Base-by-base conservation (phyloP, 2,113 vertebrate species). In the Psittacus erithacus region DNA sequence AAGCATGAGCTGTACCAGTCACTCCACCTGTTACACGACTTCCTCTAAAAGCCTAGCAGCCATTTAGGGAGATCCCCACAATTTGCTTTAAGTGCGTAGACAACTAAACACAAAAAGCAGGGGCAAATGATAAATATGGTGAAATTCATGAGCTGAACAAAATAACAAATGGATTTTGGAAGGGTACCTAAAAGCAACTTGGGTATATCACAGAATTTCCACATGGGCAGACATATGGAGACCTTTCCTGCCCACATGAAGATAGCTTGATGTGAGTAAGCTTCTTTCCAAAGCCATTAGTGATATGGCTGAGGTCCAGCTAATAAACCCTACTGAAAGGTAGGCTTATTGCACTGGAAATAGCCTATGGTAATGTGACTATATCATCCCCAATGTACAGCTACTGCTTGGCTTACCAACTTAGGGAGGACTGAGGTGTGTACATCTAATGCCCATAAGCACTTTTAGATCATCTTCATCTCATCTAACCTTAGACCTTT, bases 181-280 rank as follows among this genome's bases (percentile, higher is more conserved):
- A 67, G 1, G 1, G 0, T 49, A 62, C 3, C 4, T 17, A 73
- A 53, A 77, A 71, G 17, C 2, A 1, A 3, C 15, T 84, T 52
- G 7, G 5, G 2, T 83, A 29, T 41, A 17, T 44, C 13, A 46
- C 17, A 59, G 19, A 31, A 65, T 67, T 70, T 77, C 28, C 33
- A 59, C 19, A 14, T 8, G 23, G 18, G 10, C 9, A 79, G 16
- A 17, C 71, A 14, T 68, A 6, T 5, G 8, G 0, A 10, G 10
- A 69, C 33, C 1, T 60, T 76, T 86, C 43, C 64, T 81, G 44
- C 12, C 6, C 2, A 2, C 6, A n/a, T 5, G 14, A 46, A 82
- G 28, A 60, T 1, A n/a, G 44, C 1, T 47, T 85, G 28, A 50
- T 60, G 23, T 23, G 50, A 62, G 29, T 9, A 83, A 77, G 17